phyloP scores from a whole-genome alignment of 2,888 invertebrate genomes.

The Amphipyra berbera region DNA sequence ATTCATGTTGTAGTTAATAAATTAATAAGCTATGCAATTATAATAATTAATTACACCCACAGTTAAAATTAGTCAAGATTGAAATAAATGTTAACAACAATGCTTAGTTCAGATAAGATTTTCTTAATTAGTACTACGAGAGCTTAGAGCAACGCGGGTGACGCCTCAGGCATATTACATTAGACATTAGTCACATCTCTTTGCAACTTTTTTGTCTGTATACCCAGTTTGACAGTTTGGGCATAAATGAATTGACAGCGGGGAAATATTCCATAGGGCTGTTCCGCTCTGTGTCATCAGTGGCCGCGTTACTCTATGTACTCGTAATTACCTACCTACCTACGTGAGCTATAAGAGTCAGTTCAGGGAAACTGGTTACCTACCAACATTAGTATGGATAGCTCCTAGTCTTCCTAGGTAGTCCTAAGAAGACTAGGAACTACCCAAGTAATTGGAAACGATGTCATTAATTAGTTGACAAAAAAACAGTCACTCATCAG shows the following conservation, averaged over 20 bases:
- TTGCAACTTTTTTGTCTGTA: too few species aligned
- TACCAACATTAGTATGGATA: background rate
- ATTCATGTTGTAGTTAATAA: conserved; percentile 49
- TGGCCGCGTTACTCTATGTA: too few species aligned
- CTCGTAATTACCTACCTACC: too few species aligned
- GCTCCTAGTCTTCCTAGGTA: too few species aligned
- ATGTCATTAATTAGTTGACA: conserved; percentile 9
- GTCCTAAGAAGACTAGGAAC: background rate
- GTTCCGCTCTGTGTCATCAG: too few species aligned
- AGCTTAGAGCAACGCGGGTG: too few species aligned
- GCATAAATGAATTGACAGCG: too few species aligned
- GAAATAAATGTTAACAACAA: conserved; percentile 18
- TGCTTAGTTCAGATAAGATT: conserved; percentile 2
- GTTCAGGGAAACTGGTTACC: background rate
- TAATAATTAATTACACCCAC: conserved; percentile 32
- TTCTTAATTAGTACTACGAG: background rate
- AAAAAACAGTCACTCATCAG: background rate
- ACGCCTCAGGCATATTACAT: too few species aligned
- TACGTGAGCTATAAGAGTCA: background rate
- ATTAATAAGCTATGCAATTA: conserved; percentile 50
- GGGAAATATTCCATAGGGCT: too few species aligned
- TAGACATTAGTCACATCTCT: too few species aligned
- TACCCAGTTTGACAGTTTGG: too few species aligned
- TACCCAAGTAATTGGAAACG: conserved; percentile 19
- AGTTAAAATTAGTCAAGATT: conserved; percentile 15